phyloP scores from a whole-genome alignment of 2,113 vertebrate genomes.

The Neopipo cinnamomea region DNA sequence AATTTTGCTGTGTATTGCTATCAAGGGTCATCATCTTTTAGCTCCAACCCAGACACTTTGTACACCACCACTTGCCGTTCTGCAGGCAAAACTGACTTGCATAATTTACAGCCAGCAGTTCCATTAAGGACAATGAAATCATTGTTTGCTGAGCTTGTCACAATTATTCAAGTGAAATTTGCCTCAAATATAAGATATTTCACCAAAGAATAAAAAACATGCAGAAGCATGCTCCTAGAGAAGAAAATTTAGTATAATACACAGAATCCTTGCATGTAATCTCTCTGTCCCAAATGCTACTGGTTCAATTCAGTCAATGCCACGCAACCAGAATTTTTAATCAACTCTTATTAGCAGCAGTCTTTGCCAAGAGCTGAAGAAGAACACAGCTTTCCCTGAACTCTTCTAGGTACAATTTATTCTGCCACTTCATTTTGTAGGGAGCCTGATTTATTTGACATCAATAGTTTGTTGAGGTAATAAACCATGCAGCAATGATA shows the following conservation, averaged over 20 bases:
- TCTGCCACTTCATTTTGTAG: constrained; percentile 55
- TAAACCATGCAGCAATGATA: constrained; percentile 50
- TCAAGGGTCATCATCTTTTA: neutral
- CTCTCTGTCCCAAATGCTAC: neutral
- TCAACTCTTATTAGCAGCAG: neutral
- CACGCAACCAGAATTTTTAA: constrained; percentile 2
- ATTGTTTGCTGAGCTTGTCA: neutral
- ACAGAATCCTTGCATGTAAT: neutral
- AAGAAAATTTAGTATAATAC: neutral
- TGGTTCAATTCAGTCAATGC: neutral
- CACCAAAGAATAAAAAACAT: neutral
- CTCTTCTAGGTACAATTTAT: constrained; percentile 42
- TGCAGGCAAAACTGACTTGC: neutral
- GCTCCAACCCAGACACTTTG: neutral
- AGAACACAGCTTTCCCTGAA: constrained; percentile 1
- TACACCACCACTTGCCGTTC: neutral
- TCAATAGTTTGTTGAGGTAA: constrained; percentile 59
- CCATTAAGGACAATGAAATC: neutral
- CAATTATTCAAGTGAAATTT: neutral
- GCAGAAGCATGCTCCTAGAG: neutral
- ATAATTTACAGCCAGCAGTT: neutral
- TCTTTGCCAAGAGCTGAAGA: constrained; percentile 20
- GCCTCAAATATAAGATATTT: neutral
- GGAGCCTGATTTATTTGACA: constrained; percentile 57
- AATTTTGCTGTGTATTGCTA: neutral